A percentile compares a stretch with the other conserved stretches of the same genome.
phyloP scores from a whole-genome alignment of 1,140 invertebrate genomes.

The Dinoponera quadriceps region DNA sequence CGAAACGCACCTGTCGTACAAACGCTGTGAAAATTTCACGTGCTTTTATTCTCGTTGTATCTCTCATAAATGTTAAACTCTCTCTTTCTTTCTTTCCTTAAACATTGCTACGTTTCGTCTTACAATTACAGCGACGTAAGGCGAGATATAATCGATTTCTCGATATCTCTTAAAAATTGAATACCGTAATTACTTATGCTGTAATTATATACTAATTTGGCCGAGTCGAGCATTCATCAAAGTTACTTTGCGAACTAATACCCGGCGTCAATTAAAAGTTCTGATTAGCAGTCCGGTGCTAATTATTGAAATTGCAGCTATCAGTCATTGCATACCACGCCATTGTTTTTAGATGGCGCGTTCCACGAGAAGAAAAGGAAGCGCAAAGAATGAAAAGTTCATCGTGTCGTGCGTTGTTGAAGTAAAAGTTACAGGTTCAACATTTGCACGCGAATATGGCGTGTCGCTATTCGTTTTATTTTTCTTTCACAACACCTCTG shows the following conservation, averaged over 20 bases:
- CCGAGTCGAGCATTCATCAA: not conserved
- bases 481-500: not conserved
- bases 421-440: not conserved
- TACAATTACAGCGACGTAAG: no score
- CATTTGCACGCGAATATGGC: not conserved
- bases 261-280: constrained; percentile 32
- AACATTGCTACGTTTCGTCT: no score
- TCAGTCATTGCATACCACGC: not conserved
- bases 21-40: no score
- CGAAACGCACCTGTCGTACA: no score
- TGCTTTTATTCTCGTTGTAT: no score
- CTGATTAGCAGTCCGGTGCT: not conserved
- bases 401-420: not conserved
- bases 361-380: constrained; percentile 10
- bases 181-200: constrained; percentile 2
- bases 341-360: not conserved
- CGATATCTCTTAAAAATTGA: not conserved
- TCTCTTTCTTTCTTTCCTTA: no score
- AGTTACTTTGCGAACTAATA: constrained; percentile 5
- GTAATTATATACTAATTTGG: not conserved
- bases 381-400: not conserved
- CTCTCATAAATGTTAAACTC: no score
- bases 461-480: not conserved
- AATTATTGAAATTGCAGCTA: constrained; percentile 13
- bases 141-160: no score